phyloP scores from a whole-genome alignment of 1,140 invertebrate species.

The Liolophura sinensis region DNA sequence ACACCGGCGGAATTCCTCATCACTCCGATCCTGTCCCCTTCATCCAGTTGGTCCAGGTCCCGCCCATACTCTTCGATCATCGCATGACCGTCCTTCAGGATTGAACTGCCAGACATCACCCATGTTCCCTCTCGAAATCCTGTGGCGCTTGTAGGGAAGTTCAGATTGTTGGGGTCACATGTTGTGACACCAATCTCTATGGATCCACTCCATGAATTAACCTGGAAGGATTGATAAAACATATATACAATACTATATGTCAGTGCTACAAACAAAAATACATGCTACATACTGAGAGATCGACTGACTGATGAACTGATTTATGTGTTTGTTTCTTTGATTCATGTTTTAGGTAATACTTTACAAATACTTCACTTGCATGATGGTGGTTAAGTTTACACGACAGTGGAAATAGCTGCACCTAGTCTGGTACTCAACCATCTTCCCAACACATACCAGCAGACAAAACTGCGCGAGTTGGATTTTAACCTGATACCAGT shows the following conservation, averaged over 20 bases:
- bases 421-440: too few relatives aligned
- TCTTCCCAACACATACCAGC: too few relatives aligned
- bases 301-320: too few relatives aligned
- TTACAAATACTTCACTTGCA: too few relatives aligned
- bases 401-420: too few relatives aligned
- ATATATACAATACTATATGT: background rate
- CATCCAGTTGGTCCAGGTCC: constrained; percentile 75
- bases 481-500: too few relatives aligned
- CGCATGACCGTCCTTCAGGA: constrained; percentile 80
- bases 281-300: too few relatives aligned
- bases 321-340: too few relatives aligned
- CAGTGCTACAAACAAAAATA: too few relatives aligned
- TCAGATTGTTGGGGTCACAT: constrained; percentile 78
- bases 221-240: constrained; percentile 28
- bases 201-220: constrained; percentile 79
- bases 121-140: constrained; percentile 84
- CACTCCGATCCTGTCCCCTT: constrained; percentile 72
- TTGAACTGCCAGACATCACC: constrained; percentile 85
- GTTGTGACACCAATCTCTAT: constrained; percentile 90
- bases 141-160: constrained; percentile 80
- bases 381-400: too few relatives aligned
- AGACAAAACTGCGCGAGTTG: too few relatives aligned
- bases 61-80: constrained; percentile 82
- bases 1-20: constrained; percentile 67
- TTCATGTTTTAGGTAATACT: too few relatives aligned